Evolutionary conservation across 2,888 invertebrate species (phyloP).

Genomic region (Xestia rhomboidea): DNA sequence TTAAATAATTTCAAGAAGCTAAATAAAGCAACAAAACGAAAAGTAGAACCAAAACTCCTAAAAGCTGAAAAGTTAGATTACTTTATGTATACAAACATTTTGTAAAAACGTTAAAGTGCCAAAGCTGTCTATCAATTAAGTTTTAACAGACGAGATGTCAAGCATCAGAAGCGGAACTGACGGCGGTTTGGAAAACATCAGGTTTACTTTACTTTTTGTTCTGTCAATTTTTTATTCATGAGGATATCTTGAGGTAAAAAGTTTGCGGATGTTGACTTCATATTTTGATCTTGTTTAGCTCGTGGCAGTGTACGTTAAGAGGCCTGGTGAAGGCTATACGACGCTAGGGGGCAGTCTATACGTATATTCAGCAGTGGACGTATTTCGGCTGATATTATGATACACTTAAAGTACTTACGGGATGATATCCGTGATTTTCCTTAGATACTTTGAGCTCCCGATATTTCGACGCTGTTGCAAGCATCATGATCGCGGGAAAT

Average conservation of each 20-base stretch:
- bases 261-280: neutral
- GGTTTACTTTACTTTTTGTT: neutral
- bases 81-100: slow-evolving; percentile 23
- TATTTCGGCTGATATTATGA: too few species aligned
- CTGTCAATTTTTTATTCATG: neutral
- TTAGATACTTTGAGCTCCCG: too few species aligned
- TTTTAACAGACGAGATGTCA: slow-evolving; percentile 26
- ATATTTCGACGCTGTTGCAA: too few species aligned
- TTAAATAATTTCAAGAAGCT: neutral
- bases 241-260: neutral
- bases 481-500: too few species aligned
- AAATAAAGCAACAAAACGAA: neutral
- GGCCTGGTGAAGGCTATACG: too few species aligned
- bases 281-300: neutral
- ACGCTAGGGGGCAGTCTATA: too few species aligned
- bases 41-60: neutral
- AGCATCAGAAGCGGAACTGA: neutral
- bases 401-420: too few species aligned
- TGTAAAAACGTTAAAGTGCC: slow-evolving; percentile 19
- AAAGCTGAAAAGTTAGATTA: neutral
- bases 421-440: too few species aligned
- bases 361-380: too few species aligned
- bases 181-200: neutral
- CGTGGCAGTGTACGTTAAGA: neutral
- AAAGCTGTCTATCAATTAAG: slow-evolving; percentile 34